These are phyloP conservation scores for Carassius auratus DNA, from an alignment of 2,113 vertebrate species.

Conservation along the genomic window DNA sequence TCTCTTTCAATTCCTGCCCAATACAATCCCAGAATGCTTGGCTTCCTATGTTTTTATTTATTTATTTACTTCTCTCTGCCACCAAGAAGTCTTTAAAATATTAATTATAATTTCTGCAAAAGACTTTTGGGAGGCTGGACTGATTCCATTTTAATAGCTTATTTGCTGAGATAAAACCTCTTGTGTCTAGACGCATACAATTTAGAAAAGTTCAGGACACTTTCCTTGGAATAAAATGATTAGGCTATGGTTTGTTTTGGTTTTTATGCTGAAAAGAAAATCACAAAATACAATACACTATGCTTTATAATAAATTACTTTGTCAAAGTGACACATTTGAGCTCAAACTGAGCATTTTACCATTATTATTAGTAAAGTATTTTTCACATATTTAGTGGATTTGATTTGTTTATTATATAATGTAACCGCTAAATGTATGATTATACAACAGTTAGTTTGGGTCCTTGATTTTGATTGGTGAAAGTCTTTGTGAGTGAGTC, in stretches of 20 bases:
- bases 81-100: conserved; percentile 27
- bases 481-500: background rate
- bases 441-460: background rate
- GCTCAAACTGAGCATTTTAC: background rate
- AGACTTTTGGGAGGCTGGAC: background rate
- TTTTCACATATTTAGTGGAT: background rate
- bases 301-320: background rate
- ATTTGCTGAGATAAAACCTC: conserved; percentile 1
- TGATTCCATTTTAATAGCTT: conserved; percentile 37
- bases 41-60: conserved; percentile 2
- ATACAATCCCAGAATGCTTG: conserved; percentile 7
- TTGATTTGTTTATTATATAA: background rate
- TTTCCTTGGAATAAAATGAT: background rate
- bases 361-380: background rate
- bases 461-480: background rate
- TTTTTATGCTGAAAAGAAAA: background rate
- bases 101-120: conserved; percentile 22
- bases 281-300: background rate
- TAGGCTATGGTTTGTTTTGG: background rate
- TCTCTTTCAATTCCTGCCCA: conserved; percentile 27
- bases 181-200: background rate
- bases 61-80: conserved; percentile 38
- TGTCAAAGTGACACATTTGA: background rate
- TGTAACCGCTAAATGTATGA: background rate
- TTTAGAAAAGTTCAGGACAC: background rate